phyloP scores from a whole-genome alignment of 2,797 vertebrate genomes.

The Pteropus rufus region DNA sequence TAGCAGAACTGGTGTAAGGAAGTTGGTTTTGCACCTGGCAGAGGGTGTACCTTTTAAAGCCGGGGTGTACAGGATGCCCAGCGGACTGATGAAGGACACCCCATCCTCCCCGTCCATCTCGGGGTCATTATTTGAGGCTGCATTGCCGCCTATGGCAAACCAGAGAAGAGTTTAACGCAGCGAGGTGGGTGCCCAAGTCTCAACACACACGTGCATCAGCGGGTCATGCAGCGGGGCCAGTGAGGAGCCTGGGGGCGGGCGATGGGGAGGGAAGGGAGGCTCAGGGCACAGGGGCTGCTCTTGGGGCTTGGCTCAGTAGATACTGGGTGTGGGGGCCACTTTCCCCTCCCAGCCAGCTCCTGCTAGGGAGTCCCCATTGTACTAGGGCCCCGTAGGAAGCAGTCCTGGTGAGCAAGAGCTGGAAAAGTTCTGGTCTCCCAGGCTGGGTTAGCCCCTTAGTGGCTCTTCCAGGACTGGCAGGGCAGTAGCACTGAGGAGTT shows the following conservation, averaged over 20 bases:
- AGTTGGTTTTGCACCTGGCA: background rate
- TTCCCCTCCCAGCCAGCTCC: background rate
- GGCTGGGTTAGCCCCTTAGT: background rate
- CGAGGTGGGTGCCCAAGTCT: constrained; percentile 40
- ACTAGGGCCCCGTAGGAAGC: background rate
- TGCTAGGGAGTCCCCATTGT: background rate
- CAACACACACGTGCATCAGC: background rate
- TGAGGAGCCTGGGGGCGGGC: background rate
- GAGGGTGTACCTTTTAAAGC: constrained; percentile 93
- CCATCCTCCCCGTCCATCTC: constrained; percentile 94
- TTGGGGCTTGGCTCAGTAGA: background rate
- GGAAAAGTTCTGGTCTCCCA: background rate
- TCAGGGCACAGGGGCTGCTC: constrained; percentile 36
- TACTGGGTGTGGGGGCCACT: background rate
- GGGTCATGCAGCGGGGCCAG: background rate
- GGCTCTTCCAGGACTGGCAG: background rate
- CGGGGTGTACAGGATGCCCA: constrained; percentile 90
- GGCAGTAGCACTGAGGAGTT: background rate
- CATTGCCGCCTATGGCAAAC: constrained; percentile 90
- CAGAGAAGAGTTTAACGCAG: constrained; percentile 78
- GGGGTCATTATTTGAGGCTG: constrained; percentile 89
- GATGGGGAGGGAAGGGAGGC: constrained; percentile 59
- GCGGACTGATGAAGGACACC: constrained; percentile 92
- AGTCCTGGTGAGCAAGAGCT: background rate
- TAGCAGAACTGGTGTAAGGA: background rate